These are phyloP conservation scores for Centruroides sculpturatus DNA, from an alignment of 1,140 invertebrate species.

Conservation along the genomic window DNA sequence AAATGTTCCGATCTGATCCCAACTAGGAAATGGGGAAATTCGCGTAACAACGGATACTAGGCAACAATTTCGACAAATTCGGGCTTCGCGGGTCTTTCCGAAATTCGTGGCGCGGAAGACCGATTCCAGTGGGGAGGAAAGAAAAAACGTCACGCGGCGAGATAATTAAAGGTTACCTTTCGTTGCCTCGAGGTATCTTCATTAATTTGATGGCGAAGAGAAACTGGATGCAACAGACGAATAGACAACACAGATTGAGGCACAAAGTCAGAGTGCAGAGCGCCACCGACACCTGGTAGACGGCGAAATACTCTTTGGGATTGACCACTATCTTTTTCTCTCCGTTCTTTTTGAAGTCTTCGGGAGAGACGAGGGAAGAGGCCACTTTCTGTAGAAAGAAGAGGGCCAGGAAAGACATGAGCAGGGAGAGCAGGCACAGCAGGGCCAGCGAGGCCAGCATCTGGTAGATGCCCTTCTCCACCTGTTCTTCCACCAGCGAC, in stretches of 20 bases:
- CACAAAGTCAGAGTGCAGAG: conserved; percentile 72
- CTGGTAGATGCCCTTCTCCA: conserved; percentile 26
- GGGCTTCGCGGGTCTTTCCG: too few relatives aligned
- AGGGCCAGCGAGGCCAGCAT: conserved; percentile 69
- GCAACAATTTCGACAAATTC: too few relatives aligned
- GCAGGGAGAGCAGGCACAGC: conserved; percentile 62
- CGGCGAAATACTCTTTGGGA: conserved; percentile 62
- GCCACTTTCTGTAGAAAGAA: conserved; percentile 70
- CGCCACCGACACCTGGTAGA: conserved; percentile 78
- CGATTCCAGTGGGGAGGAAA: too few relatives aligned
- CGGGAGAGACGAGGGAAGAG: not conserved
- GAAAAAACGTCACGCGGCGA: not conserved
- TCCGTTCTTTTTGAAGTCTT: not conserved
- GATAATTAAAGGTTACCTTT: conserved; percentile 30
- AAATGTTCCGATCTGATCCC: too few relatives aligned
- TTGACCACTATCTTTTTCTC: conserved; percentile 35
- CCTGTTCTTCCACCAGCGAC: not conserved
- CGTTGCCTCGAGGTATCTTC: conserved; percentile 48
- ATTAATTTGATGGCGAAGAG: conserved; percentile 81
- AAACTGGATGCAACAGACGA: conserved; percentile 86
- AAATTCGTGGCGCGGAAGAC: too few relatives aligned
- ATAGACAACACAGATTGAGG: conserved; percentile 71
- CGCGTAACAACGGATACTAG: too few relatives aligned
- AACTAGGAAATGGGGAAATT: too few relatives aligned
- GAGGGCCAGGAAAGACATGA: conserved; percentile 63